Evolutionary conservation across 1,140 invertebrate genomes (phyloP).

Genomic region (Pachypsylla venusta): DNA sequence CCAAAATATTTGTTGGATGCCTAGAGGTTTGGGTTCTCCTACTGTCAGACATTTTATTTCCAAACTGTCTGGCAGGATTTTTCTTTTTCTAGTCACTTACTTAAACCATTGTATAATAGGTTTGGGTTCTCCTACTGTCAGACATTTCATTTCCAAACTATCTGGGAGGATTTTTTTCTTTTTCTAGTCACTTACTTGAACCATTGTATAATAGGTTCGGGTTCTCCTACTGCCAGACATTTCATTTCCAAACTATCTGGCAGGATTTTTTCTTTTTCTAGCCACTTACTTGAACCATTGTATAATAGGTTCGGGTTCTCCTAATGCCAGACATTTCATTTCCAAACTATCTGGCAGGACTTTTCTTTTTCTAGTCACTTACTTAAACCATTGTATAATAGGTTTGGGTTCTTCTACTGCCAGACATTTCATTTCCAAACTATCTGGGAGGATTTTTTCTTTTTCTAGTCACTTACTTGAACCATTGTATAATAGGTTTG

Average conservation of each 20-base stretch:
- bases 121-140: no score
- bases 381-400: conserved; percentile 86
- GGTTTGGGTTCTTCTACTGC: conserved; percentile 82
- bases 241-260: conserved; percentile 56
- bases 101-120: conserved; percentile 90
- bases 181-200: conserved; percentile 51
- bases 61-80: no score
- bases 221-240: conserved; percentile 78
- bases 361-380: no score
- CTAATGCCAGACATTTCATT: conserved; percentile 70
- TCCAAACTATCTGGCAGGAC: no score
- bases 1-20: no score
- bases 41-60: no score
- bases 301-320: conserved; percentile 71
- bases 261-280: no score
- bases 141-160: no score
- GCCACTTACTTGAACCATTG: conserved; percentile 84
- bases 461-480: conserved; percentile 45
- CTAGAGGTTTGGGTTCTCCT: no score
- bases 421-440: conserved; percentile 61
- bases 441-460: no score
- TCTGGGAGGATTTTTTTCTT: no score
- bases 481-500: conserved; percentile 86
- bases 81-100: no score
- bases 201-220: conserved; percentile 85